Conservation (phyloP, 2,113 vertebrate species). For the Lamprologus speciosus region DNA sequence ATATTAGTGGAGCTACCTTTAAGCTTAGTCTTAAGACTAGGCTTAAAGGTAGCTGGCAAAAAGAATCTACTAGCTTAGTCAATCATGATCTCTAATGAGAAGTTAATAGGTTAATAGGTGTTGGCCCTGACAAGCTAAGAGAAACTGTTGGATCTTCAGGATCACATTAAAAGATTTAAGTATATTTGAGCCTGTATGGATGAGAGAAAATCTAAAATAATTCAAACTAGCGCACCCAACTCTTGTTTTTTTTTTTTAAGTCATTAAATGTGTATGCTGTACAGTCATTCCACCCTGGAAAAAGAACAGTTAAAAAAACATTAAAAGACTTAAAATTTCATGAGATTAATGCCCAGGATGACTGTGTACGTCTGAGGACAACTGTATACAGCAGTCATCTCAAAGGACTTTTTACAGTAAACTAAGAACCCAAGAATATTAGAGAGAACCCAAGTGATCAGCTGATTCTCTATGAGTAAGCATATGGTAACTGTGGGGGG, state of each 20-base stretch:
- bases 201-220: neutral
- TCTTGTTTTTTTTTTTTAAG: neutral
- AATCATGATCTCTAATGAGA: neutral
- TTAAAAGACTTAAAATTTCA: neutral
- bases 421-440: neutral
- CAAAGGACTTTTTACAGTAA: neutral
- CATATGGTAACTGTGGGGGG: neutral
- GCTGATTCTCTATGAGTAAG: neutral
- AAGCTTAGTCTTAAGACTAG: neutral
- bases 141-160: neutral
- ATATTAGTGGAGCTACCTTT: neutral
- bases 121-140: neutral
- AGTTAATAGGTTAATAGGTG: neutral
- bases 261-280: neutral
- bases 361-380: neutral
- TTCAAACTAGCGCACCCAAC: neutral
- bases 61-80: neutral
- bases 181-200: neutral
- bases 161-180: neutral
- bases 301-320: neutral
- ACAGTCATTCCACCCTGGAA: neutral
- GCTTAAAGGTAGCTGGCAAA: neutral
- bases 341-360: neutral
- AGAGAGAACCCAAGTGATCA: neutral
- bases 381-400: neutral